A percentile compares a stretch with the other conserved stretches of the same genome.
These are phyloP conservation scores for Ctenopoma kingsleyae DNA, from an alignment of 2,797 vertebrate species.

Conservation along the genomic window DNA sequence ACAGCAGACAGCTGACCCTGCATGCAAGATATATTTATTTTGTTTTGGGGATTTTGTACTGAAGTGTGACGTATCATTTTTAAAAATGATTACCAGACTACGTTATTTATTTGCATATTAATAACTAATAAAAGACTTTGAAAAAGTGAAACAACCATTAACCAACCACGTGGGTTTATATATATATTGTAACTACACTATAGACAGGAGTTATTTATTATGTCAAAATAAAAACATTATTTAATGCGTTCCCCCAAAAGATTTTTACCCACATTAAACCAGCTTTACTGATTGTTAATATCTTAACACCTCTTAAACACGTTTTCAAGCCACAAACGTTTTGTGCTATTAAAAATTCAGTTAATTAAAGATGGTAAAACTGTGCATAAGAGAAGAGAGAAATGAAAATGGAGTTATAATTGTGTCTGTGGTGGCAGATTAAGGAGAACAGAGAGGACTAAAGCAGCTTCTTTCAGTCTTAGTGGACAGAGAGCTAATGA, in stretches of 20 bases:
- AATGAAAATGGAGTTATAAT: conserved; percentile 78
- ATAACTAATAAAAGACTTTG: background rate
- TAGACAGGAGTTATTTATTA: too few species aligned
- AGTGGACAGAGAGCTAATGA: conserved; percentile 94
- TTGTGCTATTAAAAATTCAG: background rate
- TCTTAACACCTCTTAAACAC: conserved; percentile 15
- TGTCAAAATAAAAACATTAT: conserved; percentile 9
- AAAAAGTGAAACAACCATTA: background rate
- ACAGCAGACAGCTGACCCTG: background rate
- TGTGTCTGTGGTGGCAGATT: conserved; percentile 85
- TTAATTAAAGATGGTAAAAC: conserved; percentile 40
- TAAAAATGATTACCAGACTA: background rate
- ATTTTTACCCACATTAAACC: conserved; percentile 3
- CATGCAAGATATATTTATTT: background rate
- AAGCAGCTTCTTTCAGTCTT: conserved; percentile 90
- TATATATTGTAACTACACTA: background rate
- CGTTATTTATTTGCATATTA: background rate
- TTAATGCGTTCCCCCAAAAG: background rate
- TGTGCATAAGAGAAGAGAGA: conserved; percentile 35
- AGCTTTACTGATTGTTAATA: background rate
- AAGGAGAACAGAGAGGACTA: conserved; percentile 92
- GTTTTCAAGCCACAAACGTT: background rate
- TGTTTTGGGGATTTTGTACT: background rate
- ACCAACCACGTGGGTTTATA: too few species aligned
- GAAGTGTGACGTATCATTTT: background rate